Evolutionary conservation across 92 coral and sea anemone species (phyloP), one percentile per base, ranked within the genome.

Genomic region (Nematostella vectensis): DNA sequence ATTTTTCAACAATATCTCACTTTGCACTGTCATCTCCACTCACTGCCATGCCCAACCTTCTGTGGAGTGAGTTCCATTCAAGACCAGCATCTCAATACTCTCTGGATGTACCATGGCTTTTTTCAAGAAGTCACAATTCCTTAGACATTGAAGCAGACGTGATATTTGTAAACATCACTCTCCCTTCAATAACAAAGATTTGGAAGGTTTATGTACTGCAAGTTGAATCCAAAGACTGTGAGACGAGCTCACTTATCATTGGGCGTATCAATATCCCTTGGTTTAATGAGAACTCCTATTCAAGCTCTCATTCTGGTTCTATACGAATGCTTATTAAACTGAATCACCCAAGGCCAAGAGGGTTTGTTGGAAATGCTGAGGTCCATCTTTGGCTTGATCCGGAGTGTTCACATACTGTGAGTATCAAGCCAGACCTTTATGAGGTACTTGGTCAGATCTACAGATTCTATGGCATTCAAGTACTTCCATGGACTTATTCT

Each of bases 191-290:
- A 33, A 31, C 70, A 30, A 86, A 91, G 59, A 64, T 66, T 50
- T 91, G 88, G 95, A 88, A 82, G 55, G 98, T 86, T n/a, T 91
- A 64, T 51, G 52, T 69, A 33, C 58, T 91, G 48, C 24, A 69
- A 20, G 64, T 91, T 26, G 54, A 31, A 57, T 61, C 70, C 16
- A 68, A 52, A 31, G 79, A 74, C 28, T 91, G 98, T 75, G 91
- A 79, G 24, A 33, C 28, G 12, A 61, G 24, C 21, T 54, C 82
- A 44, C 21, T 71, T 3, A 52, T 91, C 2, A 68, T 71, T 12
- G 96, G 76, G 25, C 67, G 85, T 70, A 71, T 85, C 27, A 85
- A 86, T 57, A 74, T 78, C 4, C 98, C 98, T 6, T 91, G 98
- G 98, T 91, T 79, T 58, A 62, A 65, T 58, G 98, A 91, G 72